A percentile compares a stretch with the other conserved stretches of the same genome.
Conservation (phyloP, 1,140 invertebrate genomes). For the Leptonema lineaticorne region DNA sequence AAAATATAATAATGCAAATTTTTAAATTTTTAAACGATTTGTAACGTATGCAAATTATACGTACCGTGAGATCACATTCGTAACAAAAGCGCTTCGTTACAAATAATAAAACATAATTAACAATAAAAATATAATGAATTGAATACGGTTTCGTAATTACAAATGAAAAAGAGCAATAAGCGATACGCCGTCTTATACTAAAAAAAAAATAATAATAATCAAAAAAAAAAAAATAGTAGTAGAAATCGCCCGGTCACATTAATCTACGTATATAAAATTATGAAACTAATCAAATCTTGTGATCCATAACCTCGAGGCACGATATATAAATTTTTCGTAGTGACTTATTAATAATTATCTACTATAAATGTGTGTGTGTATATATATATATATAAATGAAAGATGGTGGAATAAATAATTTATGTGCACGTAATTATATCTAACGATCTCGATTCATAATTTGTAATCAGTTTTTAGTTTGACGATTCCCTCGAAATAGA, state of each 20-base stretch:
- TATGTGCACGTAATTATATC: slow-evolving; percentile 37
- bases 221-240: not conserved
- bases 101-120: slow-evolving; percentile 32
- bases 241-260: slow-evolving; percentile 22
- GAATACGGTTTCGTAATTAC: slow-evolving; percentile 22
- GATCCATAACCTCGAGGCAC: slow-evolving; percentile 23
- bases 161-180: not conserved
- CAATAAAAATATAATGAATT: slow-evolving; percentile 30
- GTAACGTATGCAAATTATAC: slow-evolving; percentile 22
- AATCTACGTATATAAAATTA: slow-evolving; percentile 21
- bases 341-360: slow-evolving; percentile 34
- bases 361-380: too few species aligned
- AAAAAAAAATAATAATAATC: not conserved
- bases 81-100: slow-evolving; percentile 17
- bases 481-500: slow-evolving; percentile 29
- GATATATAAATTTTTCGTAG: slow-evolving; percentile 2
- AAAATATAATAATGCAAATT: too few species aligned
- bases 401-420: slow-evolving; percentile 28
- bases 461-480: slow-evolving; percentile 40
- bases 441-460: slow-evolving; percentile 37
- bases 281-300: slow-evolving; percentile 25
- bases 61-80: slow-evolving; percentile 19
- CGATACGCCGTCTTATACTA: not conserved
- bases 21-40: slow-evolving; percentile 14
- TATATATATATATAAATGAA: too few species aligned